phyloP scores from a whole-genome alignment of 53 echinoderm and acorn worm species.

The Arbacia lixula region DNA sequence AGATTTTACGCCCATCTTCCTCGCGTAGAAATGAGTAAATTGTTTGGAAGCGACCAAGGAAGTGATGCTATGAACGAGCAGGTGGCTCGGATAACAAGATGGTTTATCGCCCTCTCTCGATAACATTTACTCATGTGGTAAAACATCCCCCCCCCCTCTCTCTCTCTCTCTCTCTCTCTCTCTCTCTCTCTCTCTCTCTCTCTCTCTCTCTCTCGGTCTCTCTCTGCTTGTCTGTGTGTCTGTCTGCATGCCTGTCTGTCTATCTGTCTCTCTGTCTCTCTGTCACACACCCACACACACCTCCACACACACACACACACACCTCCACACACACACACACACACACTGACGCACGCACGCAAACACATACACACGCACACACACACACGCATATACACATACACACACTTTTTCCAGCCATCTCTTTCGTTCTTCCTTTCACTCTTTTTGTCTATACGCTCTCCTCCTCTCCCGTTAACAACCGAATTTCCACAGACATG shows the following conservation, averaged over 20 bases:
- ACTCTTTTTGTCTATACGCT: neutral
- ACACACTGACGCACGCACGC: neutral
- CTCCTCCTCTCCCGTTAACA: neutral
- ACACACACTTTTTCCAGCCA: neutral
- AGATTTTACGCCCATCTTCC: no score
- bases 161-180: neutral
- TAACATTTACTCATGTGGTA: no score
- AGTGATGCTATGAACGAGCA: no score
- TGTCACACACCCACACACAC: neutral
- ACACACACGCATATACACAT: neutral
- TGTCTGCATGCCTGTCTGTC: neutral
- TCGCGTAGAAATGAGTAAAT: no score
- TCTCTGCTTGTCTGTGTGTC: neutral
- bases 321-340: neutral
- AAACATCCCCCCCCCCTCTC: neutral
- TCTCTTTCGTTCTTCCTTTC: neutral
- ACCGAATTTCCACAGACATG: no score
- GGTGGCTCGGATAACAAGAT: no score
- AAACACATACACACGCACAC: neutral
- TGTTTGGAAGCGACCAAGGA: no score
- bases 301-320: neutral
- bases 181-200: constrained; percentile 5
- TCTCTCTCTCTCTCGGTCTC: constrained; percentile 6
- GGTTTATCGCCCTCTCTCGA: no score
- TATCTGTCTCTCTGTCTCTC: neutral